A percentile compares a stretch with the other conserved stretches of the same genome.
Evolutionary conservation across 2,797 vertebrate species (phyloP).

Genomic region (Microctenopoma steveboyesi): DNA sequence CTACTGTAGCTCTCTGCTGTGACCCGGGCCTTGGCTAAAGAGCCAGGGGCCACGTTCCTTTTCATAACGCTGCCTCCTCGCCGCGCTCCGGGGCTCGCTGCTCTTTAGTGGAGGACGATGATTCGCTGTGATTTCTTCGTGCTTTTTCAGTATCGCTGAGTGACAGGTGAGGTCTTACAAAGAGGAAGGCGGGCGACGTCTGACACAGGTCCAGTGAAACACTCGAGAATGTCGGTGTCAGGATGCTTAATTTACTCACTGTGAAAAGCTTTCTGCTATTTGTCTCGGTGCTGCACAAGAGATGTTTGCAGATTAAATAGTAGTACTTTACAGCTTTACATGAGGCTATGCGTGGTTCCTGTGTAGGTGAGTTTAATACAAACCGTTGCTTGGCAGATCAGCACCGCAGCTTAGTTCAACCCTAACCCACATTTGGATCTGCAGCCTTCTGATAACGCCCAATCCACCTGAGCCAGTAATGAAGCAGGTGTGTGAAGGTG

Average conservation of each 20-base stretch:
- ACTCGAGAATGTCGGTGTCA: constrained; percentile 7
- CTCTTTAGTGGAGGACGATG: constrained; percentile 34
- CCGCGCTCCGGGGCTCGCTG: constrained; percentile 26
- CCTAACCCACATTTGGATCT: not conserved
- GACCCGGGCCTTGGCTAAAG: constrained; percentile 54
- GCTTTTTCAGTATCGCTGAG: constrained; percentile 9
- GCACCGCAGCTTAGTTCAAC: too few relatives aligned
- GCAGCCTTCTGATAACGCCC: not conserved
- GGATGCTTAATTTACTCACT: constrained; percentile 6
- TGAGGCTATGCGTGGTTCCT: too few relatives aligned
- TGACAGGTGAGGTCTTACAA: constrained; percentile 44
- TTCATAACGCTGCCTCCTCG: constrained; percentile 54
- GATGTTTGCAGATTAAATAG: not conserved
- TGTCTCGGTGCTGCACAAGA: not conserved
- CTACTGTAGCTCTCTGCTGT: constrained; percentile 67
- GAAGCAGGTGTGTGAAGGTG: constrained; percentile 18
- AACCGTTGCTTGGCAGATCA: too few relatives aligned
- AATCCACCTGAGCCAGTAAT: not conserved
- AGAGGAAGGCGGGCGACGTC: constrained; percentile 17
- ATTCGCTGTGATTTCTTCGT: constrained; percentile 22
- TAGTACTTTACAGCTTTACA: not conserved
- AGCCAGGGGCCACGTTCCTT: constrained; percentile 71
- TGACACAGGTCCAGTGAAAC: constrained; percentile 29
- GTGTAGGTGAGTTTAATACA: too few relatives aligned
- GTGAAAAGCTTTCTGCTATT: not conserved